phyloP scores from a whole-genome alignment of 2,888 invertebrate genomes.

The Ectobius pallidus region DNA sequence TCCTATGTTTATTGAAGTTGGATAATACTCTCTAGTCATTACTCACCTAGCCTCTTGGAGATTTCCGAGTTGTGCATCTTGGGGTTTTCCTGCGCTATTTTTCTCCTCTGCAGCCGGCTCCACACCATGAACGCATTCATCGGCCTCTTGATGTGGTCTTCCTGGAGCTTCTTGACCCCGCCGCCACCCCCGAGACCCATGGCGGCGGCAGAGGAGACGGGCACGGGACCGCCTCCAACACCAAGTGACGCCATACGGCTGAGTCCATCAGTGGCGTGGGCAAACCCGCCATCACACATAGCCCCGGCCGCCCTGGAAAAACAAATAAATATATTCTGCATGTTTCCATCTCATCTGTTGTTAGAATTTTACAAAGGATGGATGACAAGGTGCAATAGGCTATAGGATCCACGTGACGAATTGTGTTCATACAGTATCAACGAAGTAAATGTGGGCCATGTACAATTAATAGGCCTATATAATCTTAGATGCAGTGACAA shows the following conservation, averaged over 20 bases:
- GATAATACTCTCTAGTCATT: no score
- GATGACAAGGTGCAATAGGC: no score
- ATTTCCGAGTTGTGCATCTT: slow-evolving; percentile 99
- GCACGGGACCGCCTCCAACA: slow-evolving; percentile 62
- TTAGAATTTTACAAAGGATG: no score
- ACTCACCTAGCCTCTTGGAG: slow-evolving; percentile 87
- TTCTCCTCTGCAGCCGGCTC: slow-evolving; percentile 89
- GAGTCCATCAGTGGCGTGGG: slow-evolving; percentile 50
- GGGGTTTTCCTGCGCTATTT: slow-evolving; percentile 97
- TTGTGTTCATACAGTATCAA: no score
- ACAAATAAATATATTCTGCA: no score
- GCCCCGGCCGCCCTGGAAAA: slow-evolving; percentile 71
- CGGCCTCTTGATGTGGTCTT: slow-evolving; percentile 92
- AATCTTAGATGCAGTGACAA: no score
- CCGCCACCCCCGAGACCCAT: slow-evolving; percentile 57
- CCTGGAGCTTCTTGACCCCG: slow-evolving; percentile 67
- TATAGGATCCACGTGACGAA: no score
- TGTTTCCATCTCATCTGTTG: no score
- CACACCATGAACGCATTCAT: slow-evolving; percentile 99
- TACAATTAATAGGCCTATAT: no score
- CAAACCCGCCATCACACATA: slow-evolving; percentile 73
- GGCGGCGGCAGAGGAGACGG: slow-evolving; percentile 59
- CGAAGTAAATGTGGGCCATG: no score
- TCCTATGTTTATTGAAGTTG: no score
- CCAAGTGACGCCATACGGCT: slow-evolving; percentile 58